These are phyloP conservation scores for Conopomorpha cramerella DNA, from an alignment of 1,140 invertebrate species.

Conservation along the genomic window DNA sequence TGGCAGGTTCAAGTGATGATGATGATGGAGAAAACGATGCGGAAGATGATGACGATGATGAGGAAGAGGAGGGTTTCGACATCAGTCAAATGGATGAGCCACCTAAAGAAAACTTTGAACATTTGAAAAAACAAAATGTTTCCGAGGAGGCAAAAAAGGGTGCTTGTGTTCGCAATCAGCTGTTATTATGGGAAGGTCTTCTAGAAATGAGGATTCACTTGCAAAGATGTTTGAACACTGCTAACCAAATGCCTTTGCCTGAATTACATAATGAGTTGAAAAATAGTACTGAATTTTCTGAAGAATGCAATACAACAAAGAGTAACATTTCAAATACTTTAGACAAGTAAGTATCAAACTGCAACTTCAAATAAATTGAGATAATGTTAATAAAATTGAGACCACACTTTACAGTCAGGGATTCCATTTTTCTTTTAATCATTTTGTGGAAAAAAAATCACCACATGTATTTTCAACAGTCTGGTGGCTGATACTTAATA, in stretches of 20 bases:
- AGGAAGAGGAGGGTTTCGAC: slow-evolving; percentile 43
- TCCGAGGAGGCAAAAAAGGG: slow-evolving; percentile 76
- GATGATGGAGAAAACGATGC: slow-evolving; percentile 17
- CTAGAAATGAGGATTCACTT: slow-evolving; percentile 83
- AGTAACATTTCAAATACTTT: slow-evolving; percentile 63
- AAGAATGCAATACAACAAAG: slow-evolving; percentile 57
- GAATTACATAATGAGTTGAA: slow-evolving; percentile 59
- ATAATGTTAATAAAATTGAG: too few relatives aligned
- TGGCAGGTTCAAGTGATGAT: slow-evolving; percentile 3
- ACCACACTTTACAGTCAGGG: too few relatives aligned
- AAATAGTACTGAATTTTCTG: slow-evolving; percentile 55
- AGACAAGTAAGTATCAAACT: slow-evolving; percentile 62
- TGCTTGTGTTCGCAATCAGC: slow-evolving; percentile 74
- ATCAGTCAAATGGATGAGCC: slow-evolving; percentile 52
- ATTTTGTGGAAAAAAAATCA: too few relatives aligned
- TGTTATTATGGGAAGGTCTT: slow-evolving; percentile 80
- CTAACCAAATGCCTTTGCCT: slow-evolving; percentile 78
- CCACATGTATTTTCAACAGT: too few relatives aligned
- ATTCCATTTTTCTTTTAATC: too few relatives aligned
- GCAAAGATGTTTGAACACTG: slow-evolving; percentile 74
- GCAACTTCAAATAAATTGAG: too few relatives aligned
- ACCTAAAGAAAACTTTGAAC: slow-evolving; percentile 52
- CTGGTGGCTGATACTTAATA: too few relatives aligned
- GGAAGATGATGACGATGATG: slow-evolving; percentile 25
- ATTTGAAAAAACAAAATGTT: slow-evolving; percentile 61